Percentiles rank a stretch among this genome's conserved stretches.
phyloP scores from a whole-genome alignment of 2,113 vertebrate genomes.

The Girardinichthys multiradiatus region DNA sequence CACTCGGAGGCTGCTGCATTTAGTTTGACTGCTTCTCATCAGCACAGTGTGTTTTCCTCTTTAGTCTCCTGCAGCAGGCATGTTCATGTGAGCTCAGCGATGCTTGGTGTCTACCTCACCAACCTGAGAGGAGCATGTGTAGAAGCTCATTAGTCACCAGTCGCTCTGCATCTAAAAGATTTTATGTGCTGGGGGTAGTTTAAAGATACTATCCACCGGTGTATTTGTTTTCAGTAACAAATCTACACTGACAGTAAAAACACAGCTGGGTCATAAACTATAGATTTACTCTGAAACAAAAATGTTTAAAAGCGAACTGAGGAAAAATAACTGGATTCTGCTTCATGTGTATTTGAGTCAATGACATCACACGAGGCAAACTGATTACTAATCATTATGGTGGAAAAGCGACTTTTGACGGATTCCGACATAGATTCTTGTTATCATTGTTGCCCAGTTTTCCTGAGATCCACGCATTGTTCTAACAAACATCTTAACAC shows the following conservation, averaged over 20 bases:
- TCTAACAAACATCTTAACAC: neutral
- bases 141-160: slow-evolving; percentile 16
- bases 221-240: neutral
- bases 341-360: too few relatives aligned
- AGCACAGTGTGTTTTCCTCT: slow-evolving; percentile 27
- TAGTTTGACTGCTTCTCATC: slow-evolving; percentile 40
- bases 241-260: neutral
- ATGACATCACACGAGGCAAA: neutral
- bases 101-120: slow-evolving; percentile 26
- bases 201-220: neutral
- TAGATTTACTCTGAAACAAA: too few relatives aligned
- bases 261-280: neutral
- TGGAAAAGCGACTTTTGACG: neutral
- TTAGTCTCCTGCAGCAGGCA: slow-evolving; percentile 34
- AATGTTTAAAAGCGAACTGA: too few relatives aligned
- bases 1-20: slow-evolving; percentile 31
- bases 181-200: neutral
- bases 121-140: slow-evolving; percentile 4
- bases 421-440: neutral
- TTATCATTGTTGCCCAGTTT: neutral
- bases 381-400: neutral
- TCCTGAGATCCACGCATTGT: too few relatives aligned
- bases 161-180: neutral
- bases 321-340: too few relatives aligned
- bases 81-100: slow-evolving; percentile 42